Base-by-base conservation (phyloP, 2,113 vertebrate species). In the Hystrix brachyura region DNA sequence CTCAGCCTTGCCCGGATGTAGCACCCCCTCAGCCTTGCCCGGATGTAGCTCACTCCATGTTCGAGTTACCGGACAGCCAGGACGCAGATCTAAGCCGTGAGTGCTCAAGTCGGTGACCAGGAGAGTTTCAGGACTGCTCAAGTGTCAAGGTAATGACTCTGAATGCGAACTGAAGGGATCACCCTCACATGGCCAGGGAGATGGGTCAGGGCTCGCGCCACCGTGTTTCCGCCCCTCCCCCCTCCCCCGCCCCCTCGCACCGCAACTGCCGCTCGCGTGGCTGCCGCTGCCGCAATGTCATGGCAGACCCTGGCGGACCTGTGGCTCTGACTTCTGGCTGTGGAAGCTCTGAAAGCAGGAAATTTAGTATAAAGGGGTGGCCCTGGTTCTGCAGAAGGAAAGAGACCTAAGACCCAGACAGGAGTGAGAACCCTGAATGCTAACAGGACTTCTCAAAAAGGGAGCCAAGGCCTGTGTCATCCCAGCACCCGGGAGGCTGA, bases 71-170 rank as follows among this genome's bases (percentile, higher is more conserved):
- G 62, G 65, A 87, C 51, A 2, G 32, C 1, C 21, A 60, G 1
- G 62, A 38, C 27, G 10, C 46, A 34, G 1, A 9, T 59, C 6
- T 25, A 19, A 12, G 17, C 0, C 9, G 4, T 0, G 0, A 11
- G 1, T 11, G 15, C 15, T 34, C 0, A 3, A 3, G 17, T 53
- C 21, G 5, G 59, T 51, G 60, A 60, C 60, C 25, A 8, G 4
- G 4, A 62, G 11, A 2, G 1, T 55, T 62, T 57, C 38, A 48
- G 21, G 34, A 19, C 21, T 27, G 43, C 7, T 79, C 23, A 3
- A 18, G 34, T 71, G 15, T n/a, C n/a, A 32, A 69, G 83, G 53
- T 62, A 80, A 84, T 34, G 32, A 62, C 23, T 14, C 4, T 18
- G 29, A 86, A 38, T 27, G 34, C 38, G n/a, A 5, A 34, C 59